phyloP scores from a whole-genome alignment of 2,797 vertebrate genomes.

The Phrynocephalus forsythii region DNA sequence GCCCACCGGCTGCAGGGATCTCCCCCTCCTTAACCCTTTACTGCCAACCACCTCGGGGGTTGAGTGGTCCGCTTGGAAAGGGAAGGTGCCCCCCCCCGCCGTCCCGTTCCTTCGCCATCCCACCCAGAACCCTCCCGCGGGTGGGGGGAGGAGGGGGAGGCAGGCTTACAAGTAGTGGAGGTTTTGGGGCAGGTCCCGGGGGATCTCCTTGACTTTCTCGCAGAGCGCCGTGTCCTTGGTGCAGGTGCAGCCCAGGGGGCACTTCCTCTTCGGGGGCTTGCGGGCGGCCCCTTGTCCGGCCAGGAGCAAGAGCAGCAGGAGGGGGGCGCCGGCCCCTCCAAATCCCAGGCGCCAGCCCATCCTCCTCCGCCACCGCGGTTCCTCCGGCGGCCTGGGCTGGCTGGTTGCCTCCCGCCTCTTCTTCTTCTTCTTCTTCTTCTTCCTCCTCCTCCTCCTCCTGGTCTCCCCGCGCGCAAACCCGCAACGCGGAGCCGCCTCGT shows the following conservation, averaged over 20 bases:
- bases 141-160: too few species aligned
- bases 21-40: background rate
- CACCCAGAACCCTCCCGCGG: background rate
- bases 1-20: background rate
- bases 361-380: background rate
- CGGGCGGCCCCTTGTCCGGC: slow-evolving; percentile 27
- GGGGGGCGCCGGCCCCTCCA: background rate
- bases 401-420: background rate
- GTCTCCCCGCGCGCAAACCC: background rate
- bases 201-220: slow-evolving; percentile 69
- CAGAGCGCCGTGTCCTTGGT: slow-evolving; percentile 74
- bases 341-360: slow-evolving; percentile 29
- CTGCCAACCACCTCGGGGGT: background rate
- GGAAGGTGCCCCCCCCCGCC: too few species aligned
- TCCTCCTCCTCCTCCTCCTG: background rate
- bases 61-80: background rate
- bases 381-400: background rate
- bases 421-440: too few species aligned
- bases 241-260: slow-evolving; percentile 72
- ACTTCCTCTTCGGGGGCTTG: slow-evolving; percentile 69
- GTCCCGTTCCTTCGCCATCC: too few species aligned
- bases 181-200: slow-evolving; percentile 62
- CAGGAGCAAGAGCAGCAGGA: slow-evolving; percentile 41
- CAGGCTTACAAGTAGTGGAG: slow-evolving; percentile 74
- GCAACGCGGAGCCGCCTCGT: background rate